These are phyloP conservation scores for Tortrix viridana DNA, from an alignment of 2,888 invertebrate genomes.

Conservation along the genomic window DNA sequence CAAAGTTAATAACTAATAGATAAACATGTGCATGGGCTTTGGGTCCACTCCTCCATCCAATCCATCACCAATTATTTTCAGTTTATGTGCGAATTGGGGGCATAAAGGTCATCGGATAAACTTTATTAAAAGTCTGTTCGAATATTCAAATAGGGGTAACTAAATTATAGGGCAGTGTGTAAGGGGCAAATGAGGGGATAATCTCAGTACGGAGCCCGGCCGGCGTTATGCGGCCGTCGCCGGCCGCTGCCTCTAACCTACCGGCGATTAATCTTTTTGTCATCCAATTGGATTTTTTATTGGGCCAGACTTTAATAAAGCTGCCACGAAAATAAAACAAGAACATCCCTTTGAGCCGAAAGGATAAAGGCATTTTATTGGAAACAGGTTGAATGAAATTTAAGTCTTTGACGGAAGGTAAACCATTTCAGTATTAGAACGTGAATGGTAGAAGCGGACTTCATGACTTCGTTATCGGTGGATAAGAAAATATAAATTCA, in stretches of 20 bases:
- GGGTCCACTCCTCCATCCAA: background rate
- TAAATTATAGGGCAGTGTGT: constrained; percentile 22
- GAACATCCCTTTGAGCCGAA: constrained; percentile 15
- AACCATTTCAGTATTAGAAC: constrained; percentile 8
- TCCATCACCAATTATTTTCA: constrained; percentile 9
- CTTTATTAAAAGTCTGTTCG: constrained; percentile 23
- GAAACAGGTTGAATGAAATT: constrained; percentile 12
- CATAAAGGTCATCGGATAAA: constrained; percentile 8
- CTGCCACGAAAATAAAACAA: constrained; percentile 9
- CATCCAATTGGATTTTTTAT: constrained; percentile 19
- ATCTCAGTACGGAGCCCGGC: constrained; percentile 51
- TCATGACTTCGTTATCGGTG: background rate
- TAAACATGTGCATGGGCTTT: background rate
- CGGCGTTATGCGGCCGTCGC: constrained; percentile 17
- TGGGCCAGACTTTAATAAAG: constrained; percentile 26
- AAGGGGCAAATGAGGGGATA: constrained; percentile 53
- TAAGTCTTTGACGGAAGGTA: constrained; percentile 9
- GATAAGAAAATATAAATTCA: too few relatives aligned
- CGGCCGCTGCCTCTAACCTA: background rate
- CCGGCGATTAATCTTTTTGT: constrained; percentile 23
- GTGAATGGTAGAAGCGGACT: background rate
- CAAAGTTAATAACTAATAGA: background rate
- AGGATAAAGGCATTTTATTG: constrained; percentile 11
- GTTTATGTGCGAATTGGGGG: background rate
- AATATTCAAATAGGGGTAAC: constrained; percentile 17